Conservation (phyloP, 2,113 vertebrate genomes). For the Fukomys damarensis region DNA sequence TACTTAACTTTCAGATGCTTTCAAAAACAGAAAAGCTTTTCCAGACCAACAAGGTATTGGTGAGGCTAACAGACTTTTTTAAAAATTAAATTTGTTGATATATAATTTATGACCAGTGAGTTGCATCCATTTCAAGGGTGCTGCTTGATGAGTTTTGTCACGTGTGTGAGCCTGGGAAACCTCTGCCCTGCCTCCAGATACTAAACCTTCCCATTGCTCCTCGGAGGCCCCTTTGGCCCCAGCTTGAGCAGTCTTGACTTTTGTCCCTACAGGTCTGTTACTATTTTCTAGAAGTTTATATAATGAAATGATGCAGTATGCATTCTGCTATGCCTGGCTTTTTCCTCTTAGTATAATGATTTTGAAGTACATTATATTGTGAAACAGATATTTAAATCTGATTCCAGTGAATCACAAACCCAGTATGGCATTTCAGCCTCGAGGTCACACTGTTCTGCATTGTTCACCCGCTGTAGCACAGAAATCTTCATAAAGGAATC, state of each 20-base stretch:
- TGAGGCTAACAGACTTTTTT: not conserved
- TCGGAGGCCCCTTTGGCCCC: not conserved
- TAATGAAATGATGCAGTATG: not conserved
- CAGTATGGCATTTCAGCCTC: not conserved
- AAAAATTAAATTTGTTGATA: not conserved
- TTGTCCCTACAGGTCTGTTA: not conserved
- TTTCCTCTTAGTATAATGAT: not conserved
- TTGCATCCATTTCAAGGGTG: not conserved
- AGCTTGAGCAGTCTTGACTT: not conserved
- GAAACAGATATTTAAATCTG: slow-evolving; percentile 6
- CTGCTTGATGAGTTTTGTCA: not conserved
- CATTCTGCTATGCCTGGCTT: not conserved
- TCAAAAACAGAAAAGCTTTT: slow-evolving; percentile 3
- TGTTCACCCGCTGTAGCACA: not conserved
- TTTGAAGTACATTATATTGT: slow-evolving; percentile 40
- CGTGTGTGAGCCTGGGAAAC: not conserved
- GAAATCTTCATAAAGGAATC: not conserved
- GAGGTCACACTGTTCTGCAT: not conserved
- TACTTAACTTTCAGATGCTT: not conserved
- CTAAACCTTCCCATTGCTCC: not conserved
- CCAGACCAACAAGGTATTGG: not conserved
- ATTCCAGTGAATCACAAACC: not conserved
- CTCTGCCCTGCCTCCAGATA: not conserved
- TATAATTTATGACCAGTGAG: slow-evolving; percentile 22
- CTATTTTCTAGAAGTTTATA: slow-evolving; percentile 17